A percentile compares a stretch with the other conserved stretches of the same genome.
phyloP scores from a whole-genome alignment of 1,140 invertebrate genomes.

The Pollicipes pollicipes region DNA sequence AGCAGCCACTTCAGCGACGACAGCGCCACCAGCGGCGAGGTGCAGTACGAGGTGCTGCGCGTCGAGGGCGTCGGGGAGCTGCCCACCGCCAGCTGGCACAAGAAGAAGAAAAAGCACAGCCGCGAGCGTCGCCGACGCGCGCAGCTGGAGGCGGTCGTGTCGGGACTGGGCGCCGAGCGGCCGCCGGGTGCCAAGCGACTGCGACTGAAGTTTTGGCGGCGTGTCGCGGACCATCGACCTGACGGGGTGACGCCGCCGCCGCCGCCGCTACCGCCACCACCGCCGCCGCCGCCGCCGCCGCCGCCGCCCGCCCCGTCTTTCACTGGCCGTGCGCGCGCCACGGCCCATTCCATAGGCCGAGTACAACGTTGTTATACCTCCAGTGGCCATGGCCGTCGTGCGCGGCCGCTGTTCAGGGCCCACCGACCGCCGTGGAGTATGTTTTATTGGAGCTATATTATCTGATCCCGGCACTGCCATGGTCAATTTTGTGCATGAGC shows the following conservation, averaged over 20 bases:
- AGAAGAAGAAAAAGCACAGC: neutral
- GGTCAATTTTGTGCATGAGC: neutral
- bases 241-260: neutral
- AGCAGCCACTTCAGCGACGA: neutral
- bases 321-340: neutral
- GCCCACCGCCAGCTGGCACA: neutral
- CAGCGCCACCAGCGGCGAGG: neutral
- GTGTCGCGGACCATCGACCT: neutral
- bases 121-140: neutral
- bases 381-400: no score
- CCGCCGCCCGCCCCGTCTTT: neutral
- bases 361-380: conserved; percentile 1
- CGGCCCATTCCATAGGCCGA: conserved; percentile 1
- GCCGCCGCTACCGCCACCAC: no score
- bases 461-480: neutral
- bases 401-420: no score
- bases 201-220: neutral
- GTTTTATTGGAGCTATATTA: neutral
- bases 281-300: no score
- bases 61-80: neutral
- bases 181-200: neutral
- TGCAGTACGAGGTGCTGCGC: neutral
- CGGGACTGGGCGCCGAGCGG: no score
- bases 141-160: neutral
- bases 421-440: neutral